Percentiles rank a stretch among this genome's conserved stretches.
phyloP scores from a whole-genome alignment of 2,888 invertebrate species.

The Melanotus villosus region DNA sequence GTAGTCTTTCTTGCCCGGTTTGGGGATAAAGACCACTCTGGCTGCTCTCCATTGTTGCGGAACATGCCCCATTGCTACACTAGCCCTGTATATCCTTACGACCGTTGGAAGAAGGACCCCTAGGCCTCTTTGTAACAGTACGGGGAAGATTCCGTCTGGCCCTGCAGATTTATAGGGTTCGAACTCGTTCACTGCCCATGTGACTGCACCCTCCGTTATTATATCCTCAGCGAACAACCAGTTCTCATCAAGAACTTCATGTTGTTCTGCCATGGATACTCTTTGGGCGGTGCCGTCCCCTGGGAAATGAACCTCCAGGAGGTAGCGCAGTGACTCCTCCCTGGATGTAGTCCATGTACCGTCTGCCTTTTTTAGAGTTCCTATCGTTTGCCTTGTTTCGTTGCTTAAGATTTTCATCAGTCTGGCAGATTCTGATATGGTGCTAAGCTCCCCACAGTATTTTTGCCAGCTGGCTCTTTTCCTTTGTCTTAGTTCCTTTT shows the following conservation, averaged over 20 bases:
- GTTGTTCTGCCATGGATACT: not conserved
- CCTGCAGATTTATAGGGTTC: not conserved
- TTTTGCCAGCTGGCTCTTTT: not conserved
- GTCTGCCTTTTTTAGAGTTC: not conserved
- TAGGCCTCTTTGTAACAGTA: not conserved
- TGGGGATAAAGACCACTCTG: slow-evolving; percentile 1
- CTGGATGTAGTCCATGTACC: not conserved
- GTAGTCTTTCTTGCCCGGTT: not conserved
- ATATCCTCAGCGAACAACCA: not conserved
- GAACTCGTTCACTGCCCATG: slow-evolving; percentile 3
- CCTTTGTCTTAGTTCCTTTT: not conserved
- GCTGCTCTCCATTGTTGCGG: not conserved
- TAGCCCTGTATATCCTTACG: not conserved
- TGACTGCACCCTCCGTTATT: not conserved
- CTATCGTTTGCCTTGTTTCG: not conserved
- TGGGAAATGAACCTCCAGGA: not conserved
- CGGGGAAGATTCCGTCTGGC: not conserved
- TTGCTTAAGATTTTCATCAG: not conserved
- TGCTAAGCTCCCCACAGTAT: not conserved
- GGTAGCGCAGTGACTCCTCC: not conserved
- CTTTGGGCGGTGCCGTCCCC: not conserved
- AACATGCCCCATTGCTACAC: not conserved
- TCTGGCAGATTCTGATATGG: not conserved
- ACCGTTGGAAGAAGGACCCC: not conserved
- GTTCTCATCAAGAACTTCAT: not conserved